Evolutionary conservation across 1,140 invertebrate species (phyloP), one percentile per base, ranked within the genome.

Genomic region (Platyscapa corneri): DNA sequence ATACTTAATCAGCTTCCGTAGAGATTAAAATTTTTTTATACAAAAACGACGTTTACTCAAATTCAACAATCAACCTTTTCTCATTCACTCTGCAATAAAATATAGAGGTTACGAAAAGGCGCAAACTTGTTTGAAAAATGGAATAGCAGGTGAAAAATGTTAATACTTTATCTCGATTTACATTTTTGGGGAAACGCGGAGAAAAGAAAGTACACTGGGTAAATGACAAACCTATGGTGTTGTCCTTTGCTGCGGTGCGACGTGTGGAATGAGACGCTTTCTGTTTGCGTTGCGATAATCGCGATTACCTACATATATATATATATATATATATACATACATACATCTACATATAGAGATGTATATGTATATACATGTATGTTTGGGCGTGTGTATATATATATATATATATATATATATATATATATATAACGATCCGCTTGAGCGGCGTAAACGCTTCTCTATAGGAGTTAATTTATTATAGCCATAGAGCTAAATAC

Each of bases 391-490:
- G 42, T 46, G 42, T 46, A 12, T 12, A 12, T 46, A 46, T 46
- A 12, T 12, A n/a, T n/a, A n/a, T n/a, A n/a, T n/a, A n/a, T n/a
- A n/a, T n/a, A n/a, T n/a, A n/a, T n/a, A n/a, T n/a, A n/a, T n/a
- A n/a, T n/a, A n/a, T n/a, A n/a, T n/a, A n/a, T n/a, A n/a, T n/a
- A n/a, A 75, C 67, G 67, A 65, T 82, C 65, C 53, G 82, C 18
- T 56, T 10, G 76, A 34, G 34, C 23, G 75, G 60, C 49, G 83
- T 79, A 72, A 85, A 81, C 77, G 77, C 42, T 86, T 84, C 83
- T 81, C 87, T 90, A 90, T 84, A 77, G 39, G 53, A 89, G 89
- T 90, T 90, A 91, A 90, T 89, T 91, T 90, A 90, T 89, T 91
- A 91, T 91, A 91, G 79, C 79, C 67, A 70, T 64, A 74, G 32